These are phyloP conservation scores for Narcine bancroftii DNA, from an alignment of 2,113 vertebrate species.

Conservation along the genomic window DNA sequence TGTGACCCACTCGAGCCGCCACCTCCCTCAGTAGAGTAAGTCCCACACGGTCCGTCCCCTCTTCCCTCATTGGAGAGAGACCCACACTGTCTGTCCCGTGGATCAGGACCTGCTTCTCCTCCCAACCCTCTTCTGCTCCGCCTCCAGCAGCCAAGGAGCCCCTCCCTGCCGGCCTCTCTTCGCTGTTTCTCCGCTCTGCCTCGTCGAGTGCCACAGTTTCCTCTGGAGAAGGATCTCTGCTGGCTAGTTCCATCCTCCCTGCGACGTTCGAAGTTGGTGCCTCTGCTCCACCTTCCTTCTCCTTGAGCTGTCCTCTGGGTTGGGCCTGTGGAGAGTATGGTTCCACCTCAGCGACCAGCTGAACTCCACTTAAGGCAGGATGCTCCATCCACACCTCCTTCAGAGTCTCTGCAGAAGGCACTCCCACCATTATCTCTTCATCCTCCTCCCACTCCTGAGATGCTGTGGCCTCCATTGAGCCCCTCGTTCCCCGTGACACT, in stretches of 20 bases:
- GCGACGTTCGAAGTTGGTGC: not conserved
- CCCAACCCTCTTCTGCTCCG: not conserved
- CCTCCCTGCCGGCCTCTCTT: not conserved
- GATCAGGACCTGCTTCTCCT: not conserved
- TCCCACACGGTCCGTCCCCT: too few species aligned
- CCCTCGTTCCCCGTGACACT: not conserved
- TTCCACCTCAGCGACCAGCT: not conserved
- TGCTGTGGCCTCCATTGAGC: not conserved
- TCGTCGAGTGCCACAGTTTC: not conserved
- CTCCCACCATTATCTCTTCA: too few species aligned
- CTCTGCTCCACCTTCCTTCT: not conserved
- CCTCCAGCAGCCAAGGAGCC: not conserved
- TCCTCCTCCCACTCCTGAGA: not conserved
- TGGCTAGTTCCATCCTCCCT: not conserved
- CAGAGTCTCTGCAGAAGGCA: not conserved
- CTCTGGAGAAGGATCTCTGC: not conserved
- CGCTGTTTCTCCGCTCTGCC: not conserved
- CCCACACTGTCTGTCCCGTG: too few species aligned
- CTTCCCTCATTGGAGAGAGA: too few species aligned
- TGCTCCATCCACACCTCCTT: not conserved
- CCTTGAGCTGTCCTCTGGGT: not conserved
- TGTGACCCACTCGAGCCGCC: too few species aligned
- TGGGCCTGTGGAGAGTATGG: not conserved
- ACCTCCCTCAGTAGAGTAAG: too few species aligned
- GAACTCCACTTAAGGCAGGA: not conserved